Base-by-base conservation (phyloP, 2,888 invertebrate species). In the Drosophila yooni region DNA sequence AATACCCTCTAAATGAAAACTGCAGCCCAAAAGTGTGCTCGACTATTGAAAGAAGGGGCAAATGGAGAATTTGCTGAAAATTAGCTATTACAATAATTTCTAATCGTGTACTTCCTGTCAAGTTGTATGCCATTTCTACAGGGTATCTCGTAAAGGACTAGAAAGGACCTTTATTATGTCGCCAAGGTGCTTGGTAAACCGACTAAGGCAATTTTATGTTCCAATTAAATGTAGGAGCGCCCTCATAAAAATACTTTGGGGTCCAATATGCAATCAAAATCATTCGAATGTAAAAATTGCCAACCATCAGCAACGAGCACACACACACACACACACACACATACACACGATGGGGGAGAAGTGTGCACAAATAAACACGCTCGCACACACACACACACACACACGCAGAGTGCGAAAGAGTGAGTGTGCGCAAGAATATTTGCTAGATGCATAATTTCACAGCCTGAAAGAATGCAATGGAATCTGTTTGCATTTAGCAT, bases 391-490 rank as follows among this genome's bases (percentile, higher is more conserved):
- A 50, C 36, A 53, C 18, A 70, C 57, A 65, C 25, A 64, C 38
- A 60, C 29, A 52, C 36, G 51, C 15, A 8, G 27, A 8, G 31
- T 15, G 21, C 43, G 50, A 11, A 25, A 51, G 51, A 40, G 54
- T 48, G 21, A 53, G 64, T 54, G 36, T 36, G 27, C 50, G 64
- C 57, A 76, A 33, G 59, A 68, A 69, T 89, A 74, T 82, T 88
- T 89, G 74, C 74, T 70, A 53, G 70, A 46, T 64, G 87, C 87
- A 89, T 81, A 83, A 89, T 83, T 87, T 63, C 58, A 63, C 60
- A 63, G 84, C 70, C 78, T 70, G 67, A 71, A 88, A 88, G 77
- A 79, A 82, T 83, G 86, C 88, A 82, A 77, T 31, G 74, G 60
- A 54, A 66, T 64, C 53, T 84, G 77, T 82, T 85, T 85, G 65